These are phyloP conservation scores for Crocuta crocuta DNA, from an alignment of 2,113 vertebrate species.

Conservation along the genomic window DNA sequence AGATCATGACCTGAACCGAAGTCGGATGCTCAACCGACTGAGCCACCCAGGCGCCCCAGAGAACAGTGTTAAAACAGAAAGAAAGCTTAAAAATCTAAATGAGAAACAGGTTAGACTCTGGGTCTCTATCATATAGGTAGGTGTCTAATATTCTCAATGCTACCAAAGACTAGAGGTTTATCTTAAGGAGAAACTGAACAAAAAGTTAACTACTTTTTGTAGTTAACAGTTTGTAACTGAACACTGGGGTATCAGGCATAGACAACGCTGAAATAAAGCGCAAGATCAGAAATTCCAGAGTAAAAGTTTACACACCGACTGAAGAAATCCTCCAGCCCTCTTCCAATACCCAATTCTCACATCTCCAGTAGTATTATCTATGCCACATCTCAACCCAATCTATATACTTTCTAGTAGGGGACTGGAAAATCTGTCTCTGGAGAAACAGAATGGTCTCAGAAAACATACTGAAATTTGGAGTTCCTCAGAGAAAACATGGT, in stretches of 20 bases:
- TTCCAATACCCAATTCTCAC: neutral
- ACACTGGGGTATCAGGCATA: neutral
- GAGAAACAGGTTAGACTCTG: neutral
- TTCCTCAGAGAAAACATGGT: neutral
- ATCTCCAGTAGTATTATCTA: neutral
- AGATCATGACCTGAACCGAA: no score
- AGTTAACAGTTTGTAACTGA: neutral
- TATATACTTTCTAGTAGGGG: neutral
- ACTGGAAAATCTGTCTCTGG: neutral
- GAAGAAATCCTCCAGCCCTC: neutral
- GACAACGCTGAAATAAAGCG: neutral
- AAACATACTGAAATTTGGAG: neutral
- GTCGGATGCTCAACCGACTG: no score
- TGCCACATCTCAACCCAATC: neutral
- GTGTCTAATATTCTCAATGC: neutral
- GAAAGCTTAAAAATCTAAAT: neutral
- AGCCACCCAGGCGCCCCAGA: no score
- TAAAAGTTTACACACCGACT: neutral
- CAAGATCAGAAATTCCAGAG: neutral
- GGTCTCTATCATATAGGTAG: neutral
- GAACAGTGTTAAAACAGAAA: neutral
- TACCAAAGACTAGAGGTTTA: neutral
- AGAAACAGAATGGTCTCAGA: neutral
- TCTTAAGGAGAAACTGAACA: constrained; percentile 15
- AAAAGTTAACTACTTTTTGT: neutral